Percentiles rank a stretch among this genome's conserved stretches.
These are phyloP conservation scores for Dicyrtoma fusca DNA, from an alignment of 2,888 invertebrate species.

Conservation along the genomic window DNA sequence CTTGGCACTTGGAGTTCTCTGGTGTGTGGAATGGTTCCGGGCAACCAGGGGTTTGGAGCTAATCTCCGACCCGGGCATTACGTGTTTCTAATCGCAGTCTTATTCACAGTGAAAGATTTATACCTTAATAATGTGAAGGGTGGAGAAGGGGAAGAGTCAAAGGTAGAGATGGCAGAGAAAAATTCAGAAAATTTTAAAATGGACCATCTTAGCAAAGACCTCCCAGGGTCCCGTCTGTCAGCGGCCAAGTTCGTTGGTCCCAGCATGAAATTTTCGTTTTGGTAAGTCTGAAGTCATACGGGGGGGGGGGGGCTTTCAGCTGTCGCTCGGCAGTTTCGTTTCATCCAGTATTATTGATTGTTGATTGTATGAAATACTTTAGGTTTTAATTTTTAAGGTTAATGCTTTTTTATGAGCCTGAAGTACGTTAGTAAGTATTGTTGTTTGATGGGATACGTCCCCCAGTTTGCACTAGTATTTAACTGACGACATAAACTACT, in stretches of 20 bases:
- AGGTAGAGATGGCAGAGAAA: background rate
- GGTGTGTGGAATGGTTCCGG: constrained; percentile 6
- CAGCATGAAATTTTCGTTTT: constrained; percentile 82
- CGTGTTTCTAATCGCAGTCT: constrained; percentile 48
- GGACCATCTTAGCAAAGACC: constrained; percentile 62
- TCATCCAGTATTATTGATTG: too few species aligned
- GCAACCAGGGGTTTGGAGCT: constrained; percentile 2
- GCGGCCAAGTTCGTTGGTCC: constrained; percentile 72
- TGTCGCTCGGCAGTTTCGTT: too few species aligned
- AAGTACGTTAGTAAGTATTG: too few species aligned
- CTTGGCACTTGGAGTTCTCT: too few species aligned
- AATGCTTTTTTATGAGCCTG: too few species aligned
- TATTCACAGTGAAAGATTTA: constrained; percentile 55
- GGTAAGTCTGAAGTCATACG: too few species aligned
- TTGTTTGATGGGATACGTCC: too few species aligned
- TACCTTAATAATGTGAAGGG: constrained; percentile 43
- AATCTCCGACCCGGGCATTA: constrained; percentile 43
- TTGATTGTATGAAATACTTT: too few species aligned
- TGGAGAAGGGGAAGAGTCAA: constrained; percentile 27
- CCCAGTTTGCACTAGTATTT: too few species aligned
- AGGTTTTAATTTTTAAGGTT: too few species aligned
- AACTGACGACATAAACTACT: too few species aligned
- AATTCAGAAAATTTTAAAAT: constrained; percentile 1
- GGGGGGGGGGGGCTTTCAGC: too few species aligned
- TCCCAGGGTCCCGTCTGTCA: constrained; percentile 73